phyloP scores from a whole-genome alignment of 2,888 invertebrate species.

The Eubasilissa splendida region DNA sequence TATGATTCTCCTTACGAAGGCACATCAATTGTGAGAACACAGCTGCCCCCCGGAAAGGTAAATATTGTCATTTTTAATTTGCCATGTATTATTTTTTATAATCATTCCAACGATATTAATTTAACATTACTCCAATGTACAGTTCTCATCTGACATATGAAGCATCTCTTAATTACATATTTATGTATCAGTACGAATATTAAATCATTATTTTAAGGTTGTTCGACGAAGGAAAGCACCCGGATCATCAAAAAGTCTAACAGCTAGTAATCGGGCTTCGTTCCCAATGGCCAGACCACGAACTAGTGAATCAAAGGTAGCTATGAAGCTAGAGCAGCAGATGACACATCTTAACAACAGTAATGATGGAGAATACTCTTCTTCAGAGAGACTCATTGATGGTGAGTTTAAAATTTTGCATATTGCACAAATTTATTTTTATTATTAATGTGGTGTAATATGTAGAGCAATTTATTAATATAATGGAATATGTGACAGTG shows the following conservation, averaged over 20 bases:
- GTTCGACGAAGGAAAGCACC: conserved; percentile 74
- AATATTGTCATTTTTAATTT: background rate
- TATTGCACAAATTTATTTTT: too few relatives aligned
- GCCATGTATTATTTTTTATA: too few relatives aligned
- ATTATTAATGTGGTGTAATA: too few relatives aligned
- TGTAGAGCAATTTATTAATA: too few relatives aligned
- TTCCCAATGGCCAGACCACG: conserved; percentile 76
- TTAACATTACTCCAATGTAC: too few relatives aligned
- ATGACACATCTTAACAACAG: conserved; percentile 63
- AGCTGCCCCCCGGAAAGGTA: conserved; percentile 82
- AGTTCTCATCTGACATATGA: too few relatives aligned
- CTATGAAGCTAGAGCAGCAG: conserved; percentile 70
- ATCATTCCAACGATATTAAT: too few relatives aligned
- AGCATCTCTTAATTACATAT: background rate
- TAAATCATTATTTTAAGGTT: conserved; percentile 66
- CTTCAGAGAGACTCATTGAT: conserved; percentile 73
- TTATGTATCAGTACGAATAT: background rate
- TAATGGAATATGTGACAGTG: too few relatives aligned
- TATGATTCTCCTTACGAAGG: conserved; percentile 76
- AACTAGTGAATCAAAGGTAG: conserved; percentile 68
- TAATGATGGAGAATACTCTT: conserved; percentile 73
- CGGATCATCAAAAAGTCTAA: conserved; percentile 65
- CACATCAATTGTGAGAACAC: conserved; percentile 75
- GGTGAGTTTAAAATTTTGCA: conserved; percentile 61
- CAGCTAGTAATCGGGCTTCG: conserved; percentile 75